Base-by-base conservation (phyloP, 1,140 invertebrate species). In the Daktulosphaira vitifoliae region DNA sequence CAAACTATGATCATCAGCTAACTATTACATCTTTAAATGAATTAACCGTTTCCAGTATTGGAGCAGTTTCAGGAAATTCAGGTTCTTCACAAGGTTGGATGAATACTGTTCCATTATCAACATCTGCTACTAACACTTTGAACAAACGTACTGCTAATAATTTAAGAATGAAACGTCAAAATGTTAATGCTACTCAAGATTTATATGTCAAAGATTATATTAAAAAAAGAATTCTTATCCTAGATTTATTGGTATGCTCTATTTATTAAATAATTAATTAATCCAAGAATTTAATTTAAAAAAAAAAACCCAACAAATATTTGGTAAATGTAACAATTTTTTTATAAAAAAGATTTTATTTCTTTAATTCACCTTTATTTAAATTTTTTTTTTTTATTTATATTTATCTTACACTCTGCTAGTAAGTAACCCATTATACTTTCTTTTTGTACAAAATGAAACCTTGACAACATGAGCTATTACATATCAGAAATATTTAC, bases 171-270 rank as follows among this genome's bases (percentile, higher is more conserved):
- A 53, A 82, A 86, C 62, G 86, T 83, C 71, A 90, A 83, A 75
- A 81, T 68, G 75, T 77, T 67, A 79, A 79, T 70, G 70, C 69
- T 77, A 80, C 81, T 69, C 81, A 84, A 38, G 90, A 91, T 68
- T 82, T 84, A 5, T 90, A 90, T 72, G 87, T 93, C 26, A 95
- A 94, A 73, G 92, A 97, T 72, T 98, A 97, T 72, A 86, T 95
- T 44, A 89, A 89, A 73, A 98, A 96, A 72, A 78, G 96, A 62
- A 96, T 94, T 76, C 80, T 99, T 3, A 95, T 99, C 68, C 76
- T 99, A 13, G 89, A 95, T 71, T 77, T 98, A 29, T 75, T 97
- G 76, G 82, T 82, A 70, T 74, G n/a, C n/a, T n/a, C n/a, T n/a
- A n/a, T n/a, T n/a, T n/a, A n/a, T n/a, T n/a, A n/a, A n/a, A n/a